Evolutionary conservation across 2,888 invertebrate species (phyloP).

Genomic region (Arenicola marina): DNA sequence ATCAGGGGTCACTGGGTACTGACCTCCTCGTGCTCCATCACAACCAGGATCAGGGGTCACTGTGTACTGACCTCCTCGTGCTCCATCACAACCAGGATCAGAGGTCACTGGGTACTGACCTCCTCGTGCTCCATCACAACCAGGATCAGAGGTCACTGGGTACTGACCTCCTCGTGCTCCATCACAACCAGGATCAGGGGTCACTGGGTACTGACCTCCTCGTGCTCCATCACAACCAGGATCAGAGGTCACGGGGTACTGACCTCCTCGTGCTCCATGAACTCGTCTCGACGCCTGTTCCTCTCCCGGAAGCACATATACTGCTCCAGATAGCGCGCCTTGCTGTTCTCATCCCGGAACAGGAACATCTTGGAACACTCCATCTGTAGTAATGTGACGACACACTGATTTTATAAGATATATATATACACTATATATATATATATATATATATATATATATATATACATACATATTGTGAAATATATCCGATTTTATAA

Average conservation of each 20-base stretch:
- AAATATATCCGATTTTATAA: not conserved
- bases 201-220: too few relatives aligned
- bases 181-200: too few relatives aligned
- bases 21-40: too few relatives aligned
- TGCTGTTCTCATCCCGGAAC: slow-evolving; percentile 12
- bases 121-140: too few relatives aligned
- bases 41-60: too few relatives aligned
- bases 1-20: too few relatives aligned
- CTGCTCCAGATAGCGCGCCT: slow-evolving; percentile 11
- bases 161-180: too few relatives aligned
- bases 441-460: too few relatives aligned
- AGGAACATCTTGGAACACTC: slow-evolving; percentile 18
- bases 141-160: too few relatives aligned
- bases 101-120: too few relatives aligned
- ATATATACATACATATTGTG: not conserved
- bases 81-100: too few relatives aligned
- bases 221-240: not conserved
- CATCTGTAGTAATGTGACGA: slow-evolving; percentile 5
- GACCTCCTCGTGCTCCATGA: slow-evolving; percentile 21
- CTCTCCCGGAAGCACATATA: slow-evolving; percentile 13
- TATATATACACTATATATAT: slow-evolving; percentile 2
- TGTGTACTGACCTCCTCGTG: too few relatives aligned
- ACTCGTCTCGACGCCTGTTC: slow-evolving; percentile 12
- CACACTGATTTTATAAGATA: not conserved
- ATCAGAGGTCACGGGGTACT: not conserved